Evolutionary conservation across 2,113 vertebrate species (phyloP).

Genomic region (Callocephalon fimbriatum): DNA sequence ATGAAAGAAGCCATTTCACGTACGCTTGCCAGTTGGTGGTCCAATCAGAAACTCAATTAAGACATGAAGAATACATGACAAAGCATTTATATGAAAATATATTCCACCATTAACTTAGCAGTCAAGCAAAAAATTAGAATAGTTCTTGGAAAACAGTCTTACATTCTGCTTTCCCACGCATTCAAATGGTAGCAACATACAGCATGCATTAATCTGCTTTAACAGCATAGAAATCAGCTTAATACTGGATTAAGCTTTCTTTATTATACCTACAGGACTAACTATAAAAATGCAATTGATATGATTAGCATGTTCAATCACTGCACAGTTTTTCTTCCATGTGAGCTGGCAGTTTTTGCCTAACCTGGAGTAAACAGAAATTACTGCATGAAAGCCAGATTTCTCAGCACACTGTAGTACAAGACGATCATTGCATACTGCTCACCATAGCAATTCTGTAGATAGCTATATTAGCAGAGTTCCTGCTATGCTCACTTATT

Average conservation of each 20-base stretch:
- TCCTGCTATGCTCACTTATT: background rate
- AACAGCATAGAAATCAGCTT: background rate
- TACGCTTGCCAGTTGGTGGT: background rate
- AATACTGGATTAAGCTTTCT: slow-evolving; percentile 10
- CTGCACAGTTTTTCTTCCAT: background rate
- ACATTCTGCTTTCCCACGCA: background rate
- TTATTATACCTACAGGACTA: background rate
- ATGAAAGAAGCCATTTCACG: background rate
- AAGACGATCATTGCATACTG: background rate
- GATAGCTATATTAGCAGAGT: background rate
- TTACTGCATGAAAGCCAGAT: background rate
- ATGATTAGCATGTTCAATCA: background rate
- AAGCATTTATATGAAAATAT: slow-evolving; percentile 3
- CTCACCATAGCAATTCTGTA: background rate
- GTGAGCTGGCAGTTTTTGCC: background rate
- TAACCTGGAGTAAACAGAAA: background rate
- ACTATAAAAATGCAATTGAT: background rate
- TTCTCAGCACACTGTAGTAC: background rate
- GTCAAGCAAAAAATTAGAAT: background rate
- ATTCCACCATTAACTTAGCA: background rate
- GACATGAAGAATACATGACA: background rate
- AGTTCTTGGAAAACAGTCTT: background rate
- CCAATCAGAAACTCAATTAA: background rate
- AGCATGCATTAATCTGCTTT: background rate
- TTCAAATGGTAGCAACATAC: background rate